phyloP scores from a whole-genome alignment of 2,113 vertebrate genomes.

The Xiphophorus maculatus region DNA sequence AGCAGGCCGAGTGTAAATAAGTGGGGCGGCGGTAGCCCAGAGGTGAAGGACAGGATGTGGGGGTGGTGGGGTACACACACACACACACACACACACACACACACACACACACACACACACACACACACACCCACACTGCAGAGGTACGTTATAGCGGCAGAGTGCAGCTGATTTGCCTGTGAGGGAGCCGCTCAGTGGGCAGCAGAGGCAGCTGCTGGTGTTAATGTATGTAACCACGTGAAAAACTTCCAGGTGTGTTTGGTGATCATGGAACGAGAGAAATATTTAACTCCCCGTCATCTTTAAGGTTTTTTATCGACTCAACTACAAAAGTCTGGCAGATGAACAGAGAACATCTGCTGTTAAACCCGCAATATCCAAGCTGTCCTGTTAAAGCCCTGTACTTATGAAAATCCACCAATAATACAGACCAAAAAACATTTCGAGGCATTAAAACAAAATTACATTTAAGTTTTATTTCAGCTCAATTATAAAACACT shows the following conservation, averaged over 20 bases:
- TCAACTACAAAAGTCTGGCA: not conserved
- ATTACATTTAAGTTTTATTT: no score
- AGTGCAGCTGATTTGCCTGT: not conserved
- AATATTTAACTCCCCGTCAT: not conserved
- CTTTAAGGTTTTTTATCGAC: not conserved
- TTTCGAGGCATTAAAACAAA: no score
- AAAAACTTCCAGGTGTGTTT: not conserved
- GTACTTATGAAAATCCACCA: no score
- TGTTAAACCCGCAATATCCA: not conserved
- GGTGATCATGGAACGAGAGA: not conserved
- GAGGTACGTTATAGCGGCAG: conserved; percentile 21
- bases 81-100: not conserved
- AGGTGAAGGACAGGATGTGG: conserved; percentile 25
- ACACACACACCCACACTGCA: not conserved
- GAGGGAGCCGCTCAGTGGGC: conserved; percentile 14
- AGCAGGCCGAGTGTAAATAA: conserved; percentile 31
- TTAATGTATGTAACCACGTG: not conserved
- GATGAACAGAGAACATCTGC: not conserved
- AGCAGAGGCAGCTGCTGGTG: conserved; percentile 18
- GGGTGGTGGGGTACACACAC: not conserved
- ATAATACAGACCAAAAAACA: no score
- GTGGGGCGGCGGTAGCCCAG: conserved; percentile 41
- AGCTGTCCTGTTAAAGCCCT: not conserved
- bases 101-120: not conserved
- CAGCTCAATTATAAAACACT: no score